A percentile compares a stretch with the other conserved stretches of the same genome.
These are phyloP conservation scores for Enteromius viviparus DNA, from an alignment of 2,797 vertebrate species.

Conservation along the genomic window DNA sequence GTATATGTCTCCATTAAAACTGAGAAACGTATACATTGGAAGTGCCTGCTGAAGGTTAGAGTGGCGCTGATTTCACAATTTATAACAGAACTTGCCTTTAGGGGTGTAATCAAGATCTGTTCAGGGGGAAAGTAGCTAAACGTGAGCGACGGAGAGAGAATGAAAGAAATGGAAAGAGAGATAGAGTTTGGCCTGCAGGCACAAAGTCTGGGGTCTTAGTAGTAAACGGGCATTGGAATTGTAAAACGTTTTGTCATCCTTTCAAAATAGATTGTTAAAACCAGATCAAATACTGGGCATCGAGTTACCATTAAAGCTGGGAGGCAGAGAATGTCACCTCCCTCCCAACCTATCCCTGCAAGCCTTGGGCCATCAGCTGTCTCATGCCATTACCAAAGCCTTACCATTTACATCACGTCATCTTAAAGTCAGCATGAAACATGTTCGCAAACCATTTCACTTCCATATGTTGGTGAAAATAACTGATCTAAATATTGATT, in stretches of 20 bases:
- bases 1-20: constrained; percentile 6
- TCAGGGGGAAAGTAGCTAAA: background rate
- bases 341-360: constrained; percentile 23
- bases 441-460: background rate
- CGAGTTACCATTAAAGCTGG: constrained; percentile 66
- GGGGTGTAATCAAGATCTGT: constrained; percentile 18
- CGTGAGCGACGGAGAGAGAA: background rate
- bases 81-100: constrained; percentile 1
- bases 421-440: background rate
- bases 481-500: background rate
- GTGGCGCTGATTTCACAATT: constrained; percentile 3
- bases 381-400: constrained; percentile 29
- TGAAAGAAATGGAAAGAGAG: constrained; percentile 16
- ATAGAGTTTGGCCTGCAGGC: constrained; percentile 28
- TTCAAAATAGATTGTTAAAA: constrained; percentile 72
- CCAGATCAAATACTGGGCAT: constrained; percentile 67
- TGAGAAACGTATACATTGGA: constrained; percentile 17
- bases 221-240: constrained; percentile 62
- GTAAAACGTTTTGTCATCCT: constrained; percentile 67
- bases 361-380: constrained; percentile 37
- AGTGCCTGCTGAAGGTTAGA: constrained; percentile 17
- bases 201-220: constrained; percentile 54
- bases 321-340: constrained; percentile 63
- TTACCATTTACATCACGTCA: constrained; percentile 45
- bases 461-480: background rate